Conservation (phyloP, 23 tunicate genomes). For the Clavelina lepadiformis region DNA sequence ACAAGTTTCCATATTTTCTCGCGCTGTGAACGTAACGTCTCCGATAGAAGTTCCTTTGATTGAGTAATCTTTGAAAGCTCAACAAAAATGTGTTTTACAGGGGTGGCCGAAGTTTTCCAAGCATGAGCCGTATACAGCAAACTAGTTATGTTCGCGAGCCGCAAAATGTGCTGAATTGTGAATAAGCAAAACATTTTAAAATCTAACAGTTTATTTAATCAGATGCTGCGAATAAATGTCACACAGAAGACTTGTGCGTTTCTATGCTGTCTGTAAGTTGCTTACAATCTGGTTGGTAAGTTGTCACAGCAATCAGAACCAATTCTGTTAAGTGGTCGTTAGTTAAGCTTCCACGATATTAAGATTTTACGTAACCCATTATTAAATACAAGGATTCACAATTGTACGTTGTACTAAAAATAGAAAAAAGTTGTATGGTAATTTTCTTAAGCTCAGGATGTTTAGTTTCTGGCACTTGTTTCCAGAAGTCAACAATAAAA, state of each 20-base stretch:
- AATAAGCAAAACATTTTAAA: background rate
- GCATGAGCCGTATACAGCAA: no score
- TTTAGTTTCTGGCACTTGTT: constrained; percentile 7
- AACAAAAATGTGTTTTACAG: no score
- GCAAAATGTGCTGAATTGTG: background rate
- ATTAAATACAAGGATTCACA: constrained; percentile 6
- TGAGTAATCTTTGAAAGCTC: no score
- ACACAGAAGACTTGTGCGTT: background rate
- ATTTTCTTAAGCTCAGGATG: constrained; percentile 7
- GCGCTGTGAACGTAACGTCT: no score
- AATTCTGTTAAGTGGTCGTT: no score
- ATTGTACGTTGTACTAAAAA: constrained; percentile 2
- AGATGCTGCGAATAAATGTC: background rate
- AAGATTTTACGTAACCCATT: background rate
- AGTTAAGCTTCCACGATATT: background rate
- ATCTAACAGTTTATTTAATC: background rate
- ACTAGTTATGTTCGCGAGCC: background rate
- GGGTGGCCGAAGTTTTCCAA: no score
- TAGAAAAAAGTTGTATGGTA: background rate
- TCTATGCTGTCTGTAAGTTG: background rate
- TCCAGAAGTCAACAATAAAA: background rate
- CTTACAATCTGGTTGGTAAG: background rate
- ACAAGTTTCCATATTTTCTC: no score
- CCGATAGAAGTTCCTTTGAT: no score
- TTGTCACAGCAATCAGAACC: background rate